Evolutionary conservation across 2,113 vertebrate genomes (phyloP).

Genomic region (Myocastor coypus): DNA sequence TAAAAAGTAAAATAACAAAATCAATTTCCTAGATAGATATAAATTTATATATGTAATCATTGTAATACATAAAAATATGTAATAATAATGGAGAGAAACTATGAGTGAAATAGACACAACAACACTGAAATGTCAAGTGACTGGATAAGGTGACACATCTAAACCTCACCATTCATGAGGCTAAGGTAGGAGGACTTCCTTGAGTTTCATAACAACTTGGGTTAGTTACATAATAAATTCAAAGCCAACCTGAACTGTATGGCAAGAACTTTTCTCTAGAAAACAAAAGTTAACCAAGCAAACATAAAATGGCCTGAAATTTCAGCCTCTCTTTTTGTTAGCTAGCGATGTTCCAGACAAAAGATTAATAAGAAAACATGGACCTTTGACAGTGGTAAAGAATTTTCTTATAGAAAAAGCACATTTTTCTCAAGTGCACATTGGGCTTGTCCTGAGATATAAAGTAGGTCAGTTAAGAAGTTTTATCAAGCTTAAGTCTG

Average conservation of each 20-base stretch:
- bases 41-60: background rate
- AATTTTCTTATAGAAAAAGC: background rate
- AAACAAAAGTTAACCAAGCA: background rate
- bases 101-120: background rate
- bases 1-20: background rate
- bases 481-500: background rate
- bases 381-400: no score
- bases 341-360: background rate
- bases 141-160: fast-evolving
- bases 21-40: background rate
- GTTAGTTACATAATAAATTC: background rate
- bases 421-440: background rate
- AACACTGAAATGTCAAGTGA: background rate
- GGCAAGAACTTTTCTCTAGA: background rate
- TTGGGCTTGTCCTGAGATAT: no score
- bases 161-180: background rate
- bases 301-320: no score
- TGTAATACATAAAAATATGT: background rate
- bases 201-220: background rate
- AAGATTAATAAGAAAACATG: background rate
- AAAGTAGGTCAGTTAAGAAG: background rate
- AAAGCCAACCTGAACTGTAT: background rate
- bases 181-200: background rate
- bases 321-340: background rate
- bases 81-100: no score